phyloP scores from a whole-genome alignment of 1,140 invertebrate species.

The Pogonomyrmex californicus region DNA sequence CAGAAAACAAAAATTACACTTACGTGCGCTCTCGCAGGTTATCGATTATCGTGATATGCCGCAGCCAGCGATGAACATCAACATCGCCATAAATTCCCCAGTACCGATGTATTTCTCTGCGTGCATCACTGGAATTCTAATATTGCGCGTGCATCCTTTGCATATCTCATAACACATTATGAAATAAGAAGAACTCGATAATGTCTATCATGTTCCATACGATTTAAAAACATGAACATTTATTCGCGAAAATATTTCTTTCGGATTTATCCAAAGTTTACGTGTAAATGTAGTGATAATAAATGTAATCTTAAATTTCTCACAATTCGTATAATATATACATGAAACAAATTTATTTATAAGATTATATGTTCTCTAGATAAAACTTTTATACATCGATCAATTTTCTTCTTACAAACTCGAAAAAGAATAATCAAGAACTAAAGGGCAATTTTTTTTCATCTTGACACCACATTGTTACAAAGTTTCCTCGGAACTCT shows the following conservation, averaged over 20 bases:
- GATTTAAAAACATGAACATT: neutral
- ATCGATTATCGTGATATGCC: constrained; percentile 36
- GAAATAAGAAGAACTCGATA: constrained; percentile 33
- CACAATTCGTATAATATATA: neutral
- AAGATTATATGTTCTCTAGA: neutral
- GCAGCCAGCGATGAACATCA: constrained; percentile 42
- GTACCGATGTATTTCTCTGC: constrained; percentile 46
- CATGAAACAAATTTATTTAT: constrained; percentile 6
- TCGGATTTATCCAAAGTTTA: neutral
- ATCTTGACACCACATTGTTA: neutral
- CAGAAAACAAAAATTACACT: constrained; percentile 17
- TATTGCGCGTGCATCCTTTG: constrained; percentile 46
- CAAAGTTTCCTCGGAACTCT: neutral
- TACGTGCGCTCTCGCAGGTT: constrained; percentile 1
- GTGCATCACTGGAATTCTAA: constrained; percentile 55
- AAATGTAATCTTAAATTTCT: neutral
- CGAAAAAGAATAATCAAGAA: constrained; percentile 5
- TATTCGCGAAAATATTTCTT: constrained; percentile 16
- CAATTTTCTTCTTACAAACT: neutral
- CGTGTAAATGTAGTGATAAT: neutral
- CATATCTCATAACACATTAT: constrained; percentile 51
- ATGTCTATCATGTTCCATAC: constrained; percentile 2
- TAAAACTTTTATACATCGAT: neutral
- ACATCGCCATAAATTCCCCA: constrained; percentile 48
- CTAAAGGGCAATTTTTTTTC: neutral